These are phyloP conservation scores for Ancistrus triradiatus DNA, from an alignment of 2,113 vertebrate species.

Conservation along the genomic window DNA sequence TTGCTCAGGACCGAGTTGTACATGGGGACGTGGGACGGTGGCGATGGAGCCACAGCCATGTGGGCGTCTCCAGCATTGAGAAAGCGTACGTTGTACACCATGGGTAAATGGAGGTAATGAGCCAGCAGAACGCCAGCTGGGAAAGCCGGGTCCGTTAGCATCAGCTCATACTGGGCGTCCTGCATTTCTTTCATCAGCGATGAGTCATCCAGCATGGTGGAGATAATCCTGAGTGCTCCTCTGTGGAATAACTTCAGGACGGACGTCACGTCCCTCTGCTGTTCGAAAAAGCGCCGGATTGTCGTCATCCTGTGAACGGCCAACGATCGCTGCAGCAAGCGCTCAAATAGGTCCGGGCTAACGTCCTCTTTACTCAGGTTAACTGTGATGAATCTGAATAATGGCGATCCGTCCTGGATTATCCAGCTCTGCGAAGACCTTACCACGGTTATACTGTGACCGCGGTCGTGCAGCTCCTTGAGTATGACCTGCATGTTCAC, in stretches of 20 bases:
- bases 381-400: conserved; percentile 45
- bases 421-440: conserved; percentile 60
- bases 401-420: conserved; percentile 52
- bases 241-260: conserved; percentile 28
- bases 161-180: conserved; percentile 61
- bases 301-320: conserved; percentile 24
- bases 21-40: conserved; percentile 63
- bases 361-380: conserved; percentile 41
- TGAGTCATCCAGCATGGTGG: conserved; percentile 54
- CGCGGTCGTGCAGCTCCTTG: conserved; percentile 61
- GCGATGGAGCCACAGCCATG: conserved; percentile 59
- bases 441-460: conserved; percentile 69
- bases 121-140: conserved; percentile 60
- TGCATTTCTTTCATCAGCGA: conserved; percentile 50
- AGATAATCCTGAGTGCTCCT: conserved; percentile 34
- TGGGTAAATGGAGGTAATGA: conserved; percentile 62
- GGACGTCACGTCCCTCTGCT: background rate
- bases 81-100: conserved; percentile 70
- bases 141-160: conserved; percentile 66
- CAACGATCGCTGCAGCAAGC: conserved; percentile 39
- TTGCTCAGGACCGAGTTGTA: conserved; percentile 58
- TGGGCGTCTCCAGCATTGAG: conserved; percentile 63
- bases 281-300: conserved; percentile 51
- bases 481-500: conserved; percentile 74
- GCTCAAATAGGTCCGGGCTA: conserved; percentile 46